These are phyloP conservation scores for Bothrops jararaca DNA, from an alignment of 2,113 vertebrate species.

Conservation along the genomic window DNA sequence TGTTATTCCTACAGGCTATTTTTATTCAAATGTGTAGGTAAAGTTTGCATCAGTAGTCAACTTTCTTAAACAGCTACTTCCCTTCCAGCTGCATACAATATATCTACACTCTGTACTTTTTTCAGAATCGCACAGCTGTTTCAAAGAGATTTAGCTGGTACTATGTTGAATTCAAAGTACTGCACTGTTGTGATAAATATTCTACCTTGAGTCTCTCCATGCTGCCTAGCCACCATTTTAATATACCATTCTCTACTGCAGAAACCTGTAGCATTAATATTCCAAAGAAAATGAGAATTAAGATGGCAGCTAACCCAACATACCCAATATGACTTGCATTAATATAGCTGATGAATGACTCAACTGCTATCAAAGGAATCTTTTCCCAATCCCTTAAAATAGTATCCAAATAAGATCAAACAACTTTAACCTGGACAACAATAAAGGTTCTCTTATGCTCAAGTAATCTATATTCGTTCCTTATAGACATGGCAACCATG, in stretches of 20 bases:
- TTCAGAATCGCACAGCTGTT: background rate
- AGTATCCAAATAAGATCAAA: background rate
- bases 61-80: background rate
- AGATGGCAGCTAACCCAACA: background rate
- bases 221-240: background rate
- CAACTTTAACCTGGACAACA: background rate
- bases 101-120: background rate
- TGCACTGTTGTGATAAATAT: background rate
- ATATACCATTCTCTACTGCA: background rate
- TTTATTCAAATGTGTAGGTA: background rate
- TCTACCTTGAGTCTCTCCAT: background rate
- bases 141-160: background rate
- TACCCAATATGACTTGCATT: background rate
- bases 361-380: background rate
- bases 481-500: background rate
- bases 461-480: background rate
- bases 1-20: background rate
- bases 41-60: background rate
- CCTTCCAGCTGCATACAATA: background rate
- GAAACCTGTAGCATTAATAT: background rate
- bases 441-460: background rate
- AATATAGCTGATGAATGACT: background rate
- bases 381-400: background rate
- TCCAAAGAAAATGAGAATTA: background rate
- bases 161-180: background rate